A percentile compares a stretch with the other conserved stretches of the same genome.
Conservation (phyloP, 2,888 invertebrate genomes). For the Timema cristinae region DNA sequence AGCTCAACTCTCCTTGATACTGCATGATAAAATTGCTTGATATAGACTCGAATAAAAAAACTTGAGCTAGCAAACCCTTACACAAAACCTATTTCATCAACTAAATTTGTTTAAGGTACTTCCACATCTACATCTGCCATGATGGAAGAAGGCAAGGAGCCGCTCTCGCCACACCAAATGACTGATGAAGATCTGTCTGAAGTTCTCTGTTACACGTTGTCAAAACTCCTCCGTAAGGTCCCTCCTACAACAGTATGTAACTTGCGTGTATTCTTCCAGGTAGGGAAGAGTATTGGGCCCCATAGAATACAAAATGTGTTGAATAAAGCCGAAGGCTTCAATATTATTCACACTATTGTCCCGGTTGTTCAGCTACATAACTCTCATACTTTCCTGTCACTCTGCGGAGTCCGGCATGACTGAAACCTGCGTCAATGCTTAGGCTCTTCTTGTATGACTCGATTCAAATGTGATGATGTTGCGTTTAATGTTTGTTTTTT, state of each 20-base stretch:
- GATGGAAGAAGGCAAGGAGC: slow-evolving; percentile 39
- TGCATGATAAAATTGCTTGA: no score
- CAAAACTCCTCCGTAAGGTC: slow-evolving; percentile 45
- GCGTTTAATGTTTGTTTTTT: no score
- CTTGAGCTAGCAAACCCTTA: no score
- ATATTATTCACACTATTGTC: slow-evolving; percentile 67
- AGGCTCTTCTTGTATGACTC: no score
- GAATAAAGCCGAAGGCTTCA: slow-evolving; percentile 41
- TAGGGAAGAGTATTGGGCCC: slow-evolving; percentile 52
- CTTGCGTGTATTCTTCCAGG: slow-evolving; percentile 73
- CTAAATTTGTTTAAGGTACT: no score
- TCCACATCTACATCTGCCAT: slow-evolving; percentile 15
- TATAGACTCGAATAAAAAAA: no score
- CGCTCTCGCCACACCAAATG: slow-evolving; percentile 43
- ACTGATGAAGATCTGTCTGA: slow-evolving; percentile 44
- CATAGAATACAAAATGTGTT: slow-evolving; percentile 43
- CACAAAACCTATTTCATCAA: no score
- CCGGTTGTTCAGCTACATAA: slow-evolving; percentile 77
- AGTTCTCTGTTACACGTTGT: slow-evolving; percentile 51
- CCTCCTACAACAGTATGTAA: slow-evolving; percentile 50
- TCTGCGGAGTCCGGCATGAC: slow-evolving; percentile 75
- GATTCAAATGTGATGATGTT: no score
- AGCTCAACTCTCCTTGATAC: no score
- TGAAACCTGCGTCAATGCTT: slow-evolving; percentile 38
- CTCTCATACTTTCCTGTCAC: slow-evolving; percentile 76